phyloP scores from a whole-genome alignment of 2,113 vertebrate genomes.

The Neolamprologus caudopunctatus region DNA sequence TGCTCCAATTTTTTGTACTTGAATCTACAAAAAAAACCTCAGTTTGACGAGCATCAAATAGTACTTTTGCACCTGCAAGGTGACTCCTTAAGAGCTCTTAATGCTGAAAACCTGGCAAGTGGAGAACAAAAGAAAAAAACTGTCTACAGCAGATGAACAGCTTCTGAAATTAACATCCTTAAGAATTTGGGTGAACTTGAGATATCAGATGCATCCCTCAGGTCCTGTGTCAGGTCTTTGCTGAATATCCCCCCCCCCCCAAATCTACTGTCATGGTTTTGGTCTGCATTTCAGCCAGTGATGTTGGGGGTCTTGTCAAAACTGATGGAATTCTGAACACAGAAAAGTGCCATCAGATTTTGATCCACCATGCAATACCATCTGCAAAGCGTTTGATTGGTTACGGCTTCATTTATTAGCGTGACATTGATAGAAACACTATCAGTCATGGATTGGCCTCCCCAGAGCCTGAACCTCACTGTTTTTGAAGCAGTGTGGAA shows the following conservation, averaged over 20 bases:
- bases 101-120: neutral
- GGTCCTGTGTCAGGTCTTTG: neutral
- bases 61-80: neutral
- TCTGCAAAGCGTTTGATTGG: neutral
- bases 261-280: neutral
- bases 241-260: accelerated
- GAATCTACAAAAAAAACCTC: neutral
- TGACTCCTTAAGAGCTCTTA: neutral
- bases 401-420: neutral
- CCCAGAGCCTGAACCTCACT: neutral
- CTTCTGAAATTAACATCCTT: neutral
- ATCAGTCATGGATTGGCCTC: neutral
- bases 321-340: neutral
- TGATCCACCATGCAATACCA: neutral
- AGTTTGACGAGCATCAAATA: neutral
- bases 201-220: neutral
- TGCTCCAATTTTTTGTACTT: neutral
- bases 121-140: neutral
- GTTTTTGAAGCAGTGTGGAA: neutral
- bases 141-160: neutral
- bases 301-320: neutral
- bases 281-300: neutral
- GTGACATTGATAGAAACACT: neutral
- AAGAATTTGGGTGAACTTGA: neutral
- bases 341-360: neutral